Percentiles rank a stretch among this genome's conserved stretches.
These are phyloP conservation scores for Schizotus pectinicornis DNA, from an alignment of 2,888 invertebrate genomes.

Conservation along the genomic window DNA sequence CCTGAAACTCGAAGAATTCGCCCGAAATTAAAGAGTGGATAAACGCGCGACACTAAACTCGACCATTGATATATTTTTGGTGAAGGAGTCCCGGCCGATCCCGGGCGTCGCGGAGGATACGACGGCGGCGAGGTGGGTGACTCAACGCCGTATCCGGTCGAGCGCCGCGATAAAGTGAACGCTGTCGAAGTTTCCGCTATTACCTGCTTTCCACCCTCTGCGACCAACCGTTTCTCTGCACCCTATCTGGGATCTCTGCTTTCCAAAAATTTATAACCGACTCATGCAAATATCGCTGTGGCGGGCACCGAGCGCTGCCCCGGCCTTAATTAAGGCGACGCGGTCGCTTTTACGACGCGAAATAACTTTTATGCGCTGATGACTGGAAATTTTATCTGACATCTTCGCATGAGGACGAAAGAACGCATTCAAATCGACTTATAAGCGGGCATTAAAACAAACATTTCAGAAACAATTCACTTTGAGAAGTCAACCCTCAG, in stretches of 20 bases:
- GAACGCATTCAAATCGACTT: too few relatives aligned
- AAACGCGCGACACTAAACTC: too few relatives aligned
- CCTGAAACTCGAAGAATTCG: too few relatives aligned
- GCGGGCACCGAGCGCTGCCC: neutral
- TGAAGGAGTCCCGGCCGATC: too few relatives aligned
- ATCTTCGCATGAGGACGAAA: too few relatives aligned
- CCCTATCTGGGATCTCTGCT: neutral
- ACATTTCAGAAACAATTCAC: too few relatives aligned
- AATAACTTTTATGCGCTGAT: too few relatives aligned
- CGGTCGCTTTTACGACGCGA: neutral
- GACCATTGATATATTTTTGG: too few relatives aligned
- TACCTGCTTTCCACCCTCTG: slow-evolving; percentile 29
- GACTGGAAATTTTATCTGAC: too few relatives aligned
- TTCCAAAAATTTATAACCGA: slow-evolving; percentile 6
- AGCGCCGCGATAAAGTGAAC: slow-evolving; percentile 26
- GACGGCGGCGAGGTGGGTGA: slow-evolving; percentile 32
- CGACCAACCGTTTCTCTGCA: neutral
- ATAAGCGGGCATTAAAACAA: too few relatives aligned
- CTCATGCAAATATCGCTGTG: slow-evolving; percentile 5
- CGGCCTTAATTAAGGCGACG: slow-evolving; percentile 5
- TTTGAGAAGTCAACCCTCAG: too few relatives aligned
- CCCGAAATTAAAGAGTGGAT: too few relatives aligned
- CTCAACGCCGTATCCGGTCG: slow-evolving; percentile 43
- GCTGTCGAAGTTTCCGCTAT: slow-evolving; percentile 38
- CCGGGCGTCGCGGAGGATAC: neutral